A percentile compares a stretch with the other conserved stretches of the same genome.
Conservation (phyloP, 2,113 vertebrate genomes). For the Pollimyrus isidori region DNA sequence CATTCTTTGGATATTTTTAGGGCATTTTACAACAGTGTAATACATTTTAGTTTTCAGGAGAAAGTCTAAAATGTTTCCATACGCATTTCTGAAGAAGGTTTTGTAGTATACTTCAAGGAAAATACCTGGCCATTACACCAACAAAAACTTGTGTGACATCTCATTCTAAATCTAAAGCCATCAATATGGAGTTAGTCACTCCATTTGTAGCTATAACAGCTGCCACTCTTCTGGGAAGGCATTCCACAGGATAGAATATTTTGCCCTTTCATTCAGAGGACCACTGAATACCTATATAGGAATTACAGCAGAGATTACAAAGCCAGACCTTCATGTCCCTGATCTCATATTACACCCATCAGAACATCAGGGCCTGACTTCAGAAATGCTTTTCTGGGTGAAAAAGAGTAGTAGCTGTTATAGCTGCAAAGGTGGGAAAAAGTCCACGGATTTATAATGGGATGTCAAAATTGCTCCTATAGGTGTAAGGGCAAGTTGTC, state of each 20-base stretch:
- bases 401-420: background rate
- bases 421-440: background rate
- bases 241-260: background rate
- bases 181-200: background rate
- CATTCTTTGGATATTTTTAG: background rate
- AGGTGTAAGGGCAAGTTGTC: background rate
- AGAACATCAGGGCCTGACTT: background rate
- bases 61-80: background rate
- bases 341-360: background rate
- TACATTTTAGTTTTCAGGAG: background rate
- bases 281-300: background rate
- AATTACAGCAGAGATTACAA: background rate
- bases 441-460: background rate
- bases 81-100: background rate
- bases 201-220: background rate
- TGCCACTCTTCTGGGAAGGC: background rate
- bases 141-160: background rate
- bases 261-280: background rate
- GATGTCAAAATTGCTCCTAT: background rate
- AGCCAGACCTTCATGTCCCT: background rate
- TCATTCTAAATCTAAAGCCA: background rate
- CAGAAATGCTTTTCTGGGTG: background rate
- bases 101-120: background rate
- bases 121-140: background rate
- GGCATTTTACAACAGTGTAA: background rate